Evolutionary conservation across 2,113 vertebrate genomes (phyloP), one percentile per base, ranked within the genome.

Genomic region (Alligator mississippiensis): DNA sequence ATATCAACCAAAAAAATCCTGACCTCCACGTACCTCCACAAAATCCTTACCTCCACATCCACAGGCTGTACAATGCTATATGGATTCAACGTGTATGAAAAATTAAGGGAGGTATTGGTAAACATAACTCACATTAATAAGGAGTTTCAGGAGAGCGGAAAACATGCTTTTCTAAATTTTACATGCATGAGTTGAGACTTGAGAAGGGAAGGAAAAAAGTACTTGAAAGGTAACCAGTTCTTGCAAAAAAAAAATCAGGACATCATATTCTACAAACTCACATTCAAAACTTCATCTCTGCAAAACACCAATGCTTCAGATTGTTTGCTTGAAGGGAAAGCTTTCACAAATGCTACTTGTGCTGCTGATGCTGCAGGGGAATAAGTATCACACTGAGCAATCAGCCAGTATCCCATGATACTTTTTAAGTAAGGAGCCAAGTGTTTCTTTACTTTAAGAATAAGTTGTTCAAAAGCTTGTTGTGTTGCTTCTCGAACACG

Each of bases 331-430:
- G 98, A 97, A 55, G 99, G 99, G 94, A 99, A 99, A 62, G 99
- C 99, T 16, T 99, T 99, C 95, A 99, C 98, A 95, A 99, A 99
- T 82, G 99, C 99, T 79, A 97, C 94, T 95, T 98, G 98, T 9
- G 99, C 99, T 77, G 99, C 98, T 18, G 98, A 98, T 54, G 99
- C 99, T 74, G 99, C 99, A 57, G 99, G 99, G 9, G 98, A 96
- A n/a, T 99, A 98, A 27, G 98, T 98, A 93, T 99, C 99, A 93
- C 99, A 99, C 59, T 99, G 99, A 89, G 99, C 98, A 93, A 99
- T 98, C n/a, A 99, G 98, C 99, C 99, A 99, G 95, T 99, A 98
- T 72, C 99, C 99, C 99, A 99, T 99, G 86, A 99, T 96, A 94
- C 97, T 99, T 97, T 99, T 99, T 94, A 99, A 98, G 95, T 99